These are phyloP conservation scores for Allobates femoralis DNA, from an alignment of 2,797 vertebrate genomes.

Conservation along the genomic window DNA sequence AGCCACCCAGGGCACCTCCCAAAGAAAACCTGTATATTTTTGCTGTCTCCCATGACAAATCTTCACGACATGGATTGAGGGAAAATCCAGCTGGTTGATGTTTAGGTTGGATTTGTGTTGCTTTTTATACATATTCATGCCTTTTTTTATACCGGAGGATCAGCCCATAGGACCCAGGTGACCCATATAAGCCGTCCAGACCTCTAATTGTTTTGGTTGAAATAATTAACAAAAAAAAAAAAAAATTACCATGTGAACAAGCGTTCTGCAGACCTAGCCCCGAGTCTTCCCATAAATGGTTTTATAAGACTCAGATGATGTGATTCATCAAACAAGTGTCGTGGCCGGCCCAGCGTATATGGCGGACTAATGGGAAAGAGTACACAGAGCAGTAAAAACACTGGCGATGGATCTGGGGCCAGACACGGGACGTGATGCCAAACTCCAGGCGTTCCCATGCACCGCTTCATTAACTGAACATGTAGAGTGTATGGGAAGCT, in stretches of 20 bases:
- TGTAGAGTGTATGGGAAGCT: background rate
- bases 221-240: conserved; percentile 6
- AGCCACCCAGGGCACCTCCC: too few species aligned
- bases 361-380: conserved; percentile 19
- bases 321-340: conserved; percentile 16
- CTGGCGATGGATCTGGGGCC: background rate
- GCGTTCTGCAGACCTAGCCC: background rate
- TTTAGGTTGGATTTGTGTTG: background rate
- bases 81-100: background rate
- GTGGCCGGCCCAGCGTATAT: conserved; percentile 22
- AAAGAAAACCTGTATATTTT: too few species aligned
- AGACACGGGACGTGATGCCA: background rate
- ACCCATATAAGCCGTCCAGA: background rate
- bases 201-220: background rate
- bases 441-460: conserved; percentile 5
- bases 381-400: conserved; percentile 12
- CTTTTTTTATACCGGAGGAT: background rate
- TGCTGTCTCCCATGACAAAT: background rate
- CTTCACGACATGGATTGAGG: background rate
- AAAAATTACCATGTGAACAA: background rate
- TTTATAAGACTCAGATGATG: conserved; percentile 39
- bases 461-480: background rate
- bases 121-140: background rate
- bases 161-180: background rate
- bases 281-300: conserved; percentile 44